Base-by-base conservation (phyloP, 2,113 vertebrate species). In the Pedionomus torquatus region DNA sequence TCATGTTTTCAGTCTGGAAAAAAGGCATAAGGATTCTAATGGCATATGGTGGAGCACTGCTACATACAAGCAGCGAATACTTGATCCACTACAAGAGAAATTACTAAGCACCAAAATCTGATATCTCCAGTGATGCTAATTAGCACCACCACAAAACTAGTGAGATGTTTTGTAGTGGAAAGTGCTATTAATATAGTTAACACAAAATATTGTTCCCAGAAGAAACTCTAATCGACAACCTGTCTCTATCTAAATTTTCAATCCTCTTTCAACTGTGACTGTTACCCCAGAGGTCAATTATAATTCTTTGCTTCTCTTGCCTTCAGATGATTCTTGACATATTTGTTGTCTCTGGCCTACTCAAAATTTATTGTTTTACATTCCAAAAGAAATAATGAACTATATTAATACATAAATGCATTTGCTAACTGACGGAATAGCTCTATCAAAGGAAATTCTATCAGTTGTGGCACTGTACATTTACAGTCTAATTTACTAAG, bases 1-100 rank as follows among this genome's bases (percentile, higher is more conserved):
- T 86, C 43, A 39, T 25, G 13, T 52, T 96, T 93, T 87, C 37
- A 69, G 89, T 83, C 83, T 97, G 87, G 61, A 55, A 70, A 82
- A 79, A 51, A 35, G 26, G 48, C 52, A 64, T 25, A 35, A 58
- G 51, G 21, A 46, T 78, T 87, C 77, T 75, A 49, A 71, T 69
- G 65, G 52, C 55, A 21, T 55, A 20, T 54, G 55, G 43, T 78
- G 28, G 33, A 81, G 20, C 43, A 76, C n/a, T 11, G 39, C 30
- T 60, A 69, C 44, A 64, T 26, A 33, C 0, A 6, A 41, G 61
- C 21, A 33, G 18, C 33, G 17, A 85, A 48, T 64, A 48, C 26
- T 90, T 76, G 41, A 58, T 6, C 33, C 31, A 9, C 25, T 39
- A 5, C 35, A 93, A 64, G 23, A 82, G 39, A 68, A 60, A 35